Evolutionary conservation across 2,797 vertebrate species (phyloP), one percentile per base, ranked within the genome.

Genomic region (Scomberomorus guttatus): DNA sequence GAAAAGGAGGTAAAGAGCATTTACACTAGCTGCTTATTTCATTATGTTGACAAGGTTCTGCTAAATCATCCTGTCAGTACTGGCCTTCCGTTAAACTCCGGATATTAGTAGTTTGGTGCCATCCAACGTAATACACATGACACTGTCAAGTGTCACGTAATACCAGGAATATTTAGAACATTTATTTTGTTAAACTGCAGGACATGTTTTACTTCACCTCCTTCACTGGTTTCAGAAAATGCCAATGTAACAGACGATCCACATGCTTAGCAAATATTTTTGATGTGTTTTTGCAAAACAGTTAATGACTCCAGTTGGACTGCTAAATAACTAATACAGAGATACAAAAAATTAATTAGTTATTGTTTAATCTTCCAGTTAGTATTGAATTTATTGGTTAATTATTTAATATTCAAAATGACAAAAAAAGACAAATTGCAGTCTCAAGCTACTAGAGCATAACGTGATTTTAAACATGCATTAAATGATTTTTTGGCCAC

Each of bases 1-100:
- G 97, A 98, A 73, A 98, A 98, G 92, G 97, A 98, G 96, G 97
- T 97, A 93, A 88, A 60, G 7, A 55, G 20, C 5, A 42, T n/a
- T 9, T 54, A 42, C 15, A 42, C 22, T 3, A 3, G 3, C 18
- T 34, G 1, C 20, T 51, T 54, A 22, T 66, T 44, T 44, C n/a
- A 52, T 68, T 18, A 44, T 50, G 27, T 13, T 52, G 15, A 39
- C 20, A 22, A 7, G 15, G 29, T 34, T 17, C 7, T 44, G 51
- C 24, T 55, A 10, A 14, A 24, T 56, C 15, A 57, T 48, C 39
- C 24, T 29, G 42, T 37, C 11, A 29, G 20, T 11, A 11, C 15
- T 27, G 15, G 50, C 24, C 24, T n/a, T n/a, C 5, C 6, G 5
- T 67, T 39, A 29, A 48, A 22, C 24, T 67, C 2, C 22, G 57